Evolutionary conservation across 2,888 invertebrate genomes (phyloP), one percentile per base, ranked within the genome.

Genomic region (Eledone cirrhosa): DNA sequence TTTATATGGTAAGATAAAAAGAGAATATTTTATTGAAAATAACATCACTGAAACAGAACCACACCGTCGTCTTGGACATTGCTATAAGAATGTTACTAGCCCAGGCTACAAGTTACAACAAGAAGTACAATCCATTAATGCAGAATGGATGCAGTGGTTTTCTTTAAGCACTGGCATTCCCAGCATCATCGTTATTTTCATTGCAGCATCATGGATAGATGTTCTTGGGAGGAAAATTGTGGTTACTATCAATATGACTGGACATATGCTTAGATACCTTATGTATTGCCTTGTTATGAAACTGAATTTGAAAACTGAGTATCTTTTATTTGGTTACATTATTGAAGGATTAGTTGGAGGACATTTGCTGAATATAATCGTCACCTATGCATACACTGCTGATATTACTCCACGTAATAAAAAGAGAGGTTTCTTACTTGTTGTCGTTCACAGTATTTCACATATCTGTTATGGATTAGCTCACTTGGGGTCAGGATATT

Each of bases 271-370:
- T 13, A 77, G 81, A 77, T 80, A 81, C n/a, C 72, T 76, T 13
- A 53, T 78, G 5, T 77, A 79, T 29, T 65, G 79, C 1, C 63
- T 81, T 1, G 80, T 82, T 0, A 84, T 82, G 47, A 59, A 81
- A 41, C 82, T 72, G 29, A 78, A 80, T 11, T 65, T 83, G n/a
- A 78, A 78, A 13, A 63, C 84, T 2, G 77, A 59, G 47, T 83
- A 77, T 65, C 80, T 83, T 19, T 31, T 80, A 0, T 31, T 82
- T 13, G 82, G 81, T 7, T 80, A 80, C 33, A 75, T 79, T 24
- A n/a, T 83, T 0, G 84, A 84, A 76, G 85, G 85, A 2, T 77
- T 79, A 14, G 80, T 82, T 0, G 85, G 85, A 19, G 80, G 80
- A 27, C 72, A 81, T 13, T 80, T 80, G 41, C 77, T 78, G 16